Conservation (phyloP, 2,888 invertebrate species). For the Blera fallax region DNA sequence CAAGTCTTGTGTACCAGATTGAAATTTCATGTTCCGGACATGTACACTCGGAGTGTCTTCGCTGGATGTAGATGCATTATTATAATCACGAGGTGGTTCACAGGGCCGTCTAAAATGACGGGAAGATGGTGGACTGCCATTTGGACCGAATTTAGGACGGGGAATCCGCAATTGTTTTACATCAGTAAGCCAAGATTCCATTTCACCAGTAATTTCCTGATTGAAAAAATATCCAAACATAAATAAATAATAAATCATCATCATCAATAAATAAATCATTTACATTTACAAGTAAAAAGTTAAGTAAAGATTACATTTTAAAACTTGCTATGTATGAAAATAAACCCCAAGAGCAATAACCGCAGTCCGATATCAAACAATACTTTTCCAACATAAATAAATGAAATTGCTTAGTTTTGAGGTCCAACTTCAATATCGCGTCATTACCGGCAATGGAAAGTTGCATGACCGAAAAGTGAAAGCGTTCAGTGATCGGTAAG, state of each 20-base stretch:
- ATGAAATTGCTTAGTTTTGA: background rate
- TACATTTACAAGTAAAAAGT: background rate
- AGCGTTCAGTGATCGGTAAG: slow-evolving; percentile 36
- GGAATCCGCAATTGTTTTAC: slow-evolving; percentile 92
- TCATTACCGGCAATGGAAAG: slow-evolving; percentile 35
- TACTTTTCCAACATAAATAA: slow-evolving; percentile 2
- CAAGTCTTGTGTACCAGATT: slow-evolving; percentile 89
- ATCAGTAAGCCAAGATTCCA: slow-evolving; percentile 93
- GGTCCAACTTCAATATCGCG: background rate
- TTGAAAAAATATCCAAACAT: background rate
- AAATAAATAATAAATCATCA: background rate
- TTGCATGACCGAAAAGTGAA: slow-evolving; percentile 63
- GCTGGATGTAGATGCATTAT: slow-evolving; percentile 83
- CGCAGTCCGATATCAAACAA: background rate
- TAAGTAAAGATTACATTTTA: background rate
- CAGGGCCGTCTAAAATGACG: slow-evolving; percentile 83
- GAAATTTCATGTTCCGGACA: slow-evolving; percentile 83
- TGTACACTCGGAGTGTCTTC: slow-evolving; percentile 74
- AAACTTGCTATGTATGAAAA: background rate
- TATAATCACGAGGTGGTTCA: slow-evolving; percentile 91
- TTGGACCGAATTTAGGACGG: slow-evolving; percentile 88
- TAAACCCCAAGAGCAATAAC: background rate
- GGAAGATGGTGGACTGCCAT: slow-evolving; percentile 80
- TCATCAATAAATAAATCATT: too few relatives aligned
- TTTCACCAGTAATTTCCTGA: slow-evolving; percentile 78